These are phyloP conservation scores for Paradisaea rubra DNA, from an alignment of 2,113 vertebrate species.

Conservation along the genomic window DNA sequence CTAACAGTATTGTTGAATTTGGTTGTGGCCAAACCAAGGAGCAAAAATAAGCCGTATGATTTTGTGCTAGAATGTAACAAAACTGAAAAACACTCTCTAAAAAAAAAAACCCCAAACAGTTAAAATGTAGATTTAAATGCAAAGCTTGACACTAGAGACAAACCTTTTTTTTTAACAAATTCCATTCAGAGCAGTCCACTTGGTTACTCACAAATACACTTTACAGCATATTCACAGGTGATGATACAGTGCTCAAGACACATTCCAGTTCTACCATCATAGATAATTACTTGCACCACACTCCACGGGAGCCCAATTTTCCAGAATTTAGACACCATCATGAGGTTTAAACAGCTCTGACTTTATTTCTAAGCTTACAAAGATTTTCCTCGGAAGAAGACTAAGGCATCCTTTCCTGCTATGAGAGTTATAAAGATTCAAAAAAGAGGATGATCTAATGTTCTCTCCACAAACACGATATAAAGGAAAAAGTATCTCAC, in stretches of 20 bases:
- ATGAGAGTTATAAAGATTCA: background rate
- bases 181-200: background rate
- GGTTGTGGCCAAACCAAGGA: background rate
- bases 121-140: background rate
- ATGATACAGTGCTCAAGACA: background rate
- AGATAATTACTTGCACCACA: background rate
- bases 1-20: background rate
- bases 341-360: background rate
- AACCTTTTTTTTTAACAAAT: background rate
- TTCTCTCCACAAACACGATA: background rate
- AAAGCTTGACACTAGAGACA: background rate
- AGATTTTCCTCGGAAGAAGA: background rate
- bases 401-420: background rate
- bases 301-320: background rate
- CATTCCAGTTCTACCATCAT: background rate
- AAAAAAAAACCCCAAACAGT: background rate
- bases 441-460: background rate
- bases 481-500: background rate
- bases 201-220: background rate
- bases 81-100: background rate
- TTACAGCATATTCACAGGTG: background rate
- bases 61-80: background rate
- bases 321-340: background rate
- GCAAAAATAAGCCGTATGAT: background rate
- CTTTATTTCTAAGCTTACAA: background rate